phyloP scores from a whole-genome alignment of 2,888 invertebrate genomes.

The Desoria tigrina region DNA sequence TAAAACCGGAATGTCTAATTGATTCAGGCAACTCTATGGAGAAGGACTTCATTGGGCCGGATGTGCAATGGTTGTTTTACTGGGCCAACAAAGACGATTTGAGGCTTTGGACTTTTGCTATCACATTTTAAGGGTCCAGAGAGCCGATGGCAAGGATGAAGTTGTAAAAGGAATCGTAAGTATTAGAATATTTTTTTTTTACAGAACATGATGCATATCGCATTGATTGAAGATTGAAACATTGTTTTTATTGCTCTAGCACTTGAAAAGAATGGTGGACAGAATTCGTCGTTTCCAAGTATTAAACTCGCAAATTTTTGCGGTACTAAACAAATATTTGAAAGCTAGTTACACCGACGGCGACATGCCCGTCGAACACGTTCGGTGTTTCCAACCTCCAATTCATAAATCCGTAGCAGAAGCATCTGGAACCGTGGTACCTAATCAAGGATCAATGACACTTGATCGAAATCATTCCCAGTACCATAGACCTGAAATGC shows the following conservation, averaged over 20 bases:
- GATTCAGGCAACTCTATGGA: constrained; percentile 84
- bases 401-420: constrained; percentile 71
- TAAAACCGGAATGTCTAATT: background rate
- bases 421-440: constrained; percentile 26
- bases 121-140: constrained; percentile 91
- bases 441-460: constrained; percentile 49
- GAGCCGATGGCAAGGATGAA: constrained; percentile 95
- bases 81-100: constrained; percentile 93
- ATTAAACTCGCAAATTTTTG: constrained; percentile 96
- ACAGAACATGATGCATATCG: too few species aligned
- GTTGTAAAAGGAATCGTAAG: constrained; percentile 91
- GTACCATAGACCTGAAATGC: constrained; percentile 16
- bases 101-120: constrained; percentile 98
- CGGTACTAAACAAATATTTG: constrained; percentile 89
- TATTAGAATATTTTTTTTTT: too few species aligned
- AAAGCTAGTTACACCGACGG: constrained; percentile 78
- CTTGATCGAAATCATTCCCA: constrained; percentile 45
- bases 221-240: background rate
- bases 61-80: constrained; percentile 89
- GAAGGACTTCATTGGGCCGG: constrained; percentile 99
- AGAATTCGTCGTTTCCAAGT: constrained; percentile 96
- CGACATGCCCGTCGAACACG: constrained; percentile 83
- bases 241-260: constrained; percentile 62
- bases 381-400: constrained; percentile 94
- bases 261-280: constrained; percentile 94